Percentiles rank a stretch among this genome's conserved stretches.
Conservation (phyloP, 23 tunicate species). For the Styela plicata region DNA sequence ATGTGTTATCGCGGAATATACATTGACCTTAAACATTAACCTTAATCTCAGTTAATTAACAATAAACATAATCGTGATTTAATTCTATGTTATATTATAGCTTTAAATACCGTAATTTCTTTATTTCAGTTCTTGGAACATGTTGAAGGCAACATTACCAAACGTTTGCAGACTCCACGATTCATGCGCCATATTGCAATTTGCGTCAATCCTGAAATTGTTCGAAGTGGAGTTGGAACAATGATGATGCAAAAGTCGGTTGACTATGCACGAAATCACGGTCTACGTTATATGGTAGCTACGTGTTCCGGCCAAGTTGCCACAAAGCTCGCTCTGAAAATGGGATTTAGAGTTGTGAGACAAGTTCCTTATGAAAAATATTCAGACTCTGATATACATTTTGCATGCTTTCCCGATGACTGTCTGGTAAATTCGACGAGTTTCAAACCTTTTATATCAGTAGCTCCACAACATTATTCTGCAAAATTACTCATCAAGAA, state of each 20-base stretch:
- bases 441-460: slow-evolving; percentile 11
- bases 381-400: slow-evolving; percentile 10
- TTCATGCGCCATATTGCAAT: slow-evolving; percentile 90
- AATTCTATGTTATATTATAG: no score
- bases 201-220: slow-evolving; percentile 54
- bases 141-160: slow-evolving; percentile 44
- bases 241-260: slow-evolving; percentile 66
- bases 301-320: slow-evolving; percentile 85
- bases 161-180: slow-evolving; percentile 34
- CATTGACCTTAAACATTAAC: no score
- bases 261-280: slow-evolving; percentile 32
- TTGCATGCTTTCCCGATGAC: not conserved
- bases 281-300: slow-evolving; percentile 50
- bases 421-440: not conserved
- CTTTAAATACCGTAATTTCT: not conserved
- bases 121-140: slow-evolving; percentile 59
- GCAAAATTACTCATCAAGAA: slow-evolving; percentile 48
- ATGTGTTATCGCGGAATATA: no score
- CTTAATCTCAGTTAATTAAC: no score
- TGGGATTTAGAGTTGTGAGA: slow-evolving; percentile 52
- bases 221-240: slow-evolving; percentile 73
- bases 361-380: slow-evolving; percentile 46
- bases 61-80: no score
- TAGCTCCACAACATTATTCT: slow-evolving; percentile 22
- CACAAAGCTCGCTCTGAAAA: slow-evolving; percentile 56